Evolutionary conservation across 1,140 invertebrate species (phyloP).

Genomic region (Pseudomyrmex cubaensis): DNA sequence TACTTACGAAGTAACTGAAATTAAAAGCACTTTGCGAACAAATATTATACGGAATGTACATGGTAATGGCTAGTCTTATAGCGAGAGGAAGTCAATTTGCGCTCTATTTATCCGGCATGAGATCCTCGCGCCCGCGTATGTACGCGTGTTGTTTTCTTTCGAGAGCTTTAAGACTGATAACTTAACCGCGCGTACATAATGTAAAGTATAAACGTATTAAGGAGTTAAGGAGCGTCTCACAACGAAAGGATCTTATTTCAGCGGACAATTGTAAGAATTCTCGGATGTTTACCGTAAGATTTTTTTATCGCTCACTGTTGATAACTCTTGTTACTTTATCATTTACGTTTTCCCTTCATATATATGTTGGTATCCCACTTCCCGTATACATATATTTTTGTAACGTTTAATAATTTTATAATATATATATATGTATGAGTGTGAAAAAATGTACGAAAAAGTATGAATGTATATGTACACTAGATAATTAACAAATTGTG

Average conservation of each 20-base stretch:
- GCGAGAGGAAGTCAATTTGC: constrained; percentile 21
- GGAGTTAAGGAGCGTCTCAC: constrained; percentile 47
- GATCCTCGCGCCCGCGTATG: neutral
- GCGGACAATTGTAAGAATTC: constrained; percentile 32
- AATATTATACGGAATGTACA: neutral
- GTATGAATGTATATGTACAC: too few relatives aligned
- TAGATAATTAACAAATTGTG: too few relatives aligned
- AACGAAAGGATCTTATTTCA: constrained; percentile 37
- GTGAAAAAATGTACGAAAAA: too few relatives aligned
- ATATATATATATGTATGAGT: too few relatives aligned
- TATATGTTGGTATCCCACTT: too few relatives aligned
- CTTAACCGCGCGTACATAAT: constrained; percentile 58
- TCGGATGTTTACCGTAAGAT: constrained; percentile 25
- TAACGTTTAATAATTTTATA: too few relatives aligned
- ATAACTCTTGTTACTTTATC: neutral
- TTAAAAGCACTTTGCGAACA: constrained; percentile 1
- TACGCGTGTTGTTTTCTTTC: constrained; percentile 56
- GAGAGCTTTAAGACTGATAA: constrained; percentile 75
- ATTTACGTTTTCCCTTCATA: too few relatives aligned
- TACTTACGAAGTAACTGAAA: too few relatives aligned
- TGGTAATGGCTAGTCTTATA: neutral
- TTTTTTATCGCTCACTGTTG: constrained; percentile 21
- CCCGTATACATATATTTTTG: too few relatives aligned
- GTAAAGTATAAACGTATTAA: constrained; percentile 60
- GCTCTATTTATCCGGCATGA: neutral